A percentile compares a stretch with the other conserved stretches of the same genome.
phyloP scores from a whole-genome alignment of 2,888 invertebrate species.

The Cryptocheilus praepositus region DNA sequence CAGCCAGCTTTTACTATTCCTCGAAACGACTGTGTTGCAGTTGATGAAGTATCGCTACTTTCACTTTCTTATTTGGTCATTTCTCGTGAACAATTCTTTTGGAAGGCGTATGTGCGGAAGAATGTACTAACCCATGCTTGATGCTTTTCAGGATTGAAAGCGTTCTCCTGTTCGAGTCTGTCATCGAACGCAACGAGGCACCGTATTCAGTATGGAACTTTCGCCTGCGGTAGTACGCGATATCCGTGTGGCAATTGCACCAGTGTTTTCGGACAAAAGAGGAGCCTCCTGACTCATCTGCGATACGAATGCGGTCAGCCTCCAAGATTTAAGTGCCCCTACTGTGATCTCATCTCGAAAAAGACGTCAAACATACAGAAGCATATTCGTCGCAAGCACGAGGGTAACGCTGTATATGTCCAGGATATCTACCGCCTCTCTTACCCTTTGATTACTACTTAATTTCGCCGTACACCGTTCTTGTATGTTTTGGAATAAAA shows the following conservation, averaged over 20 bases:
- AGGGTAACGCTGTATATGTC: constrained; percentile 52
- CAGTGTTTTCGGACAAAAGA: constrained; percentile 59
- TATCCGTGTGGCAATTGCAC: constrained; percentile 64
- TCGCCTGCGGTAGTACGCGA: constrained; percentile 7
- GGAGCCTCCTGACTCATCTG: constrained; percentile 59
- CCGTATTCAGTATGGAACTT: constrained; percentile 24
- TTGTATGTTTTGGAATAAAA: too few relatives aligned
- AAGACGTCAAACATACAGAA: constrained; percentile 64
- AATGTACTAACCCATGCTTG: neutral
- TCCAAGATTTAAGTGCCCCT: constrained; percentile 70
- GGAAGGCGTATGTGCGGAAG: neutral
- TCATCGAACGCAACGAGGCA: constrained; percentile 16
- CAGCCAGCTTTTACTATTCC: too few relatives aligned
- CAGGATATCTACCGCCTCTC: constrained; percentile 47
- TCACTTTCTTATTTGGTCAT: too few relatives aligned
- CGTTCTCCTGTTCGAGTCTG: constrained; percentile 16
- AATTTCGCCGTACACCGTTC: neutral
- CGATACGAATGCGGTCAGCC: constrained; percentile 69
- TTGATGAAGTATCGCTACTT: too few relatives aligned
- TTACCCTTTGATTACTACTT: constrained; percentile 5
- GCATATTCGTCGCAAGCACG: constrained; percentile 61
- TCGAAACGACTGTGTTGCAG: too few relatives aligned
- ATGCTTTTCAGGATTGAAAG: neutral
- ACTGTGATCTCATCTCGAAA: constrained; percentile 65
- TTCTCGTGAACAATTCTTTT: neutral